phyloP scores from a whole-genome alignment of 2,888 invertebrate species.

The Ophion obscuratus region DNA sequence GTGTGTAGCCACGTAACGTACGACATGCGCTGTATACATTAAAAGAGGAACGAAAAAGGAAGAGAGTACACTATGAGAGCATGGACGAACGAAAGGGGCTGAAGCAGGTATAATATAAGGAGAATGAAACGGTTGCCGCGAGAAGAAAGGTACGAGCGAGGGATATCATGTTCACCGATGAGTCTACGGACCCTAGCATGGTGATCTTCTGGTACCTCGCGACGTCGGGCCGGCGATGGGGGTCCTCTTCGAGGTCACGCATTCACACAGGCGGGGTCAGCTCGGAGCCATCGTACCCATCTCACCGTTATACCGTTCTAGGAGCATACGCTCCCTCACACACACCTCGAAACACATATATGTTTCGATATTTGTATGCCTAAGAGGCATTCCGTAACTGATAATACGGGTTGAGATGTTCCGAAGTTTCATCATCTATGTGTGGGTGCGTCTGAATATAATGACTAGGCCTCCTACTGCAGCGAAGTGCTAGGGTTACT shows the following conservation, averaged over 20 bases:
- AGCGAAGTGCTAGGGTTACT: too few species aligned
- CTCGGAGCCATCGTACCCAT: slow-evolving; percentile 72
- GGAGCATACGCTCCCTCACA: slow-evolving; percentile 63
- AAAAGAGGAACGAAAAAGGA: slow-evolving; percentile 61
- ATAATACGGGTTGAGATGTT: too few species aligned
- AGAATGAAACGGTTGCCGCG: slow-evolving; percentile 26
- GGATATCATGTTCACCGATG: slow-evolving; percentile 51
- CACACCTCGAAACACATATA: slow-evolving; percentile 70
- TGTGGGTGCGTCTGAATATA: too few species aligned
- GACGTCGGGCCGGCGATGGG: slow-evolving; percentile 51
- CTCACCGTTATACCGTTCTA: slow-evolving; percentile 78
- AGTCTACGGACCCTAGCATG: slow-evolving; percentile 68
- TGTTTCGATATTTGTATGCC: too few species aligned
- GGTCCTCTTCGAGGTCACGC: slow-evolving; percentile 79
- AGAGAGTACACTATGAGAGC: slow-evolving; percentile 2
- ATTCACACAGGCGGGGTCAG: slow-evolving; percentile 82
- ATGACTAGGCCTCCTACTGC: too few species aligned
- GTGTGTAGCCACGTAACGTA: slow-evolving; percentile 73
- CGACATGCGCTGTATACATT: slow-evolving; percentile 56
- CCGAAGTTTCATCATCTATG: too few species aligned
- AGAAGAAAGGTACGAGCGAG: slow-evolving; percentile 36
- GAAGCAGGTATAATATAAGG: slow-evolving; percentile 15
- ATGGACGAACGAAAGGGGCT: slow-evolving; percentile 22
- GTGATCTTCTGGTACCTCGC: slow-evolving; percentile 50
- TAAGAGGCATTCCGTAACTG: too few species aligned